These are phyloP conservation scores for Brachyptera risi DNA, from an alignment of 2,888 invertebrate species.

Conservation along the genomic window DNA sequence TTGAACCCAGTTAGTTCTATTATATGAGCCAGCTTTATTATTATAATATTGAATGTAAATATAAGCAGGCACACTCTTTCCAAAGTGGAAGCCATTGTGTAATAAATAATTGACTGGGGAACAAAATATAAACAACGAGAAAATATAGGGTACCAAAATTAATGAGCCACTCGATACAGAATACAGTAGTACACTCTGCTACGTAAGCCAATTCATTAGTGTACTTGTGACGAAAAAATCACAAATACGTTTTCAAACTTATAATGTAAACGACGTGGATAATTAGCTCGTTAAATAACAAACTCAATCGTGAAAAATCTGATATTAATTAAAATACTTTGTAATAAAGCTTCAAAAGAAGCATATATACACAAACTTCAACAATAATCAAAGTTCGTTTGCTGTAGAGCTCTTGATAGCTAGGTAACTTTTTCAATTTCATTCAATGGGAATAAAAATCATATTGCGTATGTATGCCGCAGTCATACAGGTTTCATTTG, in stretches of 20 bases:
- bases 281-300: slow-evolving; percentile 7
- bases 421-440: too few relatives aligned
- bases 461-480: too few relatives aligned
- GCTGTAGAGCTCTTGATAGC: too few relatives aligned
- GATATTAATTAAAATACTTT: background rate
- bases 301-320: background rate
- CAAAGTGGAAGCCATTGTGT: slow-evolving; percentile 2
- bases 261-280: slow-evolving; percentile 3
- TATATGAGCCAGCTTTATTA: background rate
- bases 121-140: background rate
- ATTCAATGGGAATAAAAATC: too few relatives aligned
- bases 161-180: slow-evolving; percentile 15
- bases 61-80: slow-evolving; percentile 1
- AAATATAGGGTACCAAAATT: slow-evolving; percentile 14
- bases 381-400: too few relatives aligned
- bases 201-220: background rate
- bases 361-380: too few relatives aligned
- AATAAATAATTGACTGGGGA: slow-evolving; percentile 13
- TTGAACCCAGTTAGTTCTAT: slow-evolving; percentile 1
- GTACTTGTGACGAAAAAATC: background rate
- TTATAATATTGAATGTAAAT: slow-evolving; percentile 13
- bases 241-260: background rate
- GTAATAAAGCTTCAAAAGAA: too few relatives aligned
- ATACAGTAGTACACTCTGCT: slow-evolving; percentile 8
- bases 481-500: too few relatives aligned